Percentiles rank a stretch among this genome's conserved stretches.
These are phyloP conservation scores for Dynastes grantii DNA, from an alignment of 2,888 invertebrate species.

Conservation along the genomic window DNA sequence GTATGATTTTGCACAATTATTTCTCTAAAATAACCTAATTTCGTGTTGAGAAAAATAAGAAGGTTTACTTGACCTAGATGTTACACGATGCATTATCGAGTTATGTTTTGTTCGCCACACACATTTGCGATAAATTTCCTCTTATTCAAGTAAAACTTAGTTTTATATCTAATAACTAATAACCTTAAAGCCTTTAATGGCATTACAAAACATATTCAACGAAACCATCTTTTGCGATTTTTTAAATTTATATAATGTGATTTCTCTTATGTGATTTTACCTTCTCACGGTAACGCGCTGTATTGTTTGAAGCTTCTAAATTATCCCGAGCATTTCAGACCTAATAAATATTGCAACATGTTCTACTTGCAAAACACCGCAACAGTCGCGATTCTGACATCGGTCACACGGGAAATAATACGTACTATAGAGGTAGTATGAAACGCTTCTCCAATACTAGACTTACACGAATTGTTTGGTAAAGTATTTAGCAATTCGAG, in stretches of 20 bases:
- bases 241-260: conserved; percentile 26
- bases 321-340: conserved; percentile 3
- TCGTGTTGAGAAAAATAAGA: no score
- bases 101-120: no score
- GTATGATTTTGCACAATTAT: no score
- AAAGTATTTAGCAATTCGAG: no score
- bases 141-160: no score
- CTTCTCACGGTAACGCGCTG: conserved; percentile 35
- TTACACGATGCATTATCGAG: no score
- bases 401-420: conserved; percentile 43
- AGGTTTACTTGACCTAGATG: no score
- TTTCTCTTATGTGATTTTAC: conserved; percentile 24
- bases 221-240: conserved; percentile 13
- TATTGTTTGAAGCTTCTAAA: conserved; percentile 31
- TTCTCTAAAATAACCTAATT: no score
- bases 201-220: not conserved
- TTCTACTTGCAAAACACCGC: conserved; percentile 36
- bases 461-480: not conserved
- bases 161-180: no score
- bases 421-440: conserved; percentile 13
- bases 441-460: conserved; percentile 10
- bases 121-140: not conserved
- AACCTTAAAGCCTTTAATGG: not conserved
- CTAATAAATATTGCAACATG: conserved; percentile 37
- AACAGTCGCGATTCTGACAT: conserved; percentile 18